Evolutionary conservation across 2,888 invertebrate genomes (phyloP), one percentile per base, ranked within the genome.

Genomic region (Encarsia formosa): DNA sequence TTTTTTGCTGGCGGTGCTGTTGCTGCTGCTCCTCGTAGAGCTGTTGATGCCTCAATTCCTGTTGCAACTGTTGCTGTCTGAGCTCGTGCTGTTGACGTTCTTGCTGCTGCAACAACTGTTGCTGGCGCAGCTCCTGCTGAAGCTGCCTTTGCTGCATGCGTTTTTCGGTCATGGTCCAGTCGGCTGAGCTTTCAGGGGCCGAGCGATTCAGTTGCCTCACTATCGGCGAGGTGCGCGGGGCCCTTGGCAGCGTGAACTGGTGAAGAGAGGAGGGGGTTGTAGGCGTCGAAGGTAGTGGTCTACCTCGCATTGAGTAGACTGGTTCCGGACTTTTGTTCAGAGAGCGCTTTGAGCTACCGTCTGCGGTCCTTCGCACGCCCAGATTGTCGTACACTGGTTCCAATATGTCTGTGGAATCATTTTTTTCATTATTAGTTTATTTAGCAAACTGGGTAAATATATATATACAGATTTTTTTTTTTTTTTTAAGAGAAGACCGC

Each of bases 321-420:
- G 80, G 78, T 54, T 80, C 70, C 8, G 82, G 82, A 20, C 83
- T 78, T 75, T 88, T 88, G 70, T 89, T 88, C 49, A 91, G 71
- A 49, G 88, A 89, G 26, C 88, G 74, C 11, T 83, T 84, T n/a
- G 52, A 89, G 68, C 87, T 88, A n/a, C 92, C 92, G 58, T 89
- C 87, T 16, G 88, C 91, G 16, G 92, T 90, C 16, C 91, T 91
- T 45, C 92, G 80, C 16, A 87, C 75, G 0, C 92, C 92, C 40
- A 92, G 76, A 69, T 91, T 91, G 68, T 92, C 92, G 69, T 92
- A 92, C 20, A 91, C 81, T 0, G 91, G 91, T 65, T 90, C 89
- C 50, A 81, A 78, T 23, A 81, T 76, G 61, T 82, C 81, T 35
- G 78, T 20, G n/a, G n/a, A n/a, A n/a, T n/a, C n/a, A n/a, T n/a